Percentiles rank a stretch among this genome's conserved stretches.
phyloP scores from a whole-genome alignment of 2,797 vertebrate species.

The Loriculus beryllinus region DNA sequence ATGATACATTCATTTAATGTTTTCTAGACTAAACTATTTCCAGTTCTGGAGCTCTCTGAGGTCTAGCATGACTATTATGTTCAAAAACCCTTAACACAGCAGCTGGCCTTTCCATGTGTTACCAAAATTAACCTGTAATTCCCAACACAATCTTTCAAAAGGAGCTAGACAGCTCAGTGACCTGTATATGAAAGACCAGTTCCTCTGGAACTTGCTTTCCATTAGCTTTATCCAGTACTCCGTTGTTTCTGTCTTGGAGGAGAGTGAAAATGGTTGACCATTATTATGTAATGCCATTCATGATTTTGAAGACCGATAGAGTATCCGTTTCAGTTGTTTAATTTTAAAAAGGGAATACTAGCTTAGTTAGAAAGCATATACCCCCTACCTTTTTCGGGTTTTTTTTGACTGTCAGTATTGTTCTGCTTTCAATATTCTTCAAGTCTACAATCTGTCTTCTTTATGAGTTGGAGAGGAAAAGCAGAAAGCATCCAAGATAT shows the following conservation, averaged over 20 bases:
- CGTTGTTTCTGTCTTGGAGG: background rate
- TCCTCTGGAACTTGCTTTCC: background rate
- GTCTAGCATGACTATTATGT: background rate
- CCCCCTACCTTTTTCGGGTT: accelerated
- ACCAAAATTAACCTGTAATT: background rate
- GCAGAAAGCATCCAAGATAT: background rate
- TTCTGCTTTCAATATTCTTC: background rate
- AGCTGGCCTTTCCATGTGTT: background rate
- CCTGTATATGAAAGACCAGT: background rate
- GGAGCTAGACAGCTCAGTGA: background rate
- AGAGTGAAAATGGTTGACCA: background rate
- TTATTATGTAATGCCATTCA: background rate
- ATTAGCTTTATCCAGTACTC: background rate
- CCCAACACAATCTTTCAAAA: background rate
- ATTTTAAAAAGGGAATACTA: background rate
- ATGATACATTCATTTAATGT: background rate
- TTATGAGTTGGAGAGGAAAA: background rate
- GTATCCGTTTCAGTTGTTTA: background rate
- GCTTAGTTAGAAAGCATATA: background rate
- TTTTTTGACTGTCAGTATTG: background rate
- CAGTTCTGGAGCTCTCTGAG: background rate
- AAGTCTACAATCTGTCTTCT: background rate
- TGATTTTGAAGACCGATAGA: background rate
- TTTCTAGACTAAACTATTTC: background rate
- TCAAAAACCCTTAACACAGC: background rate